A percentile compares a stretch with the other conserved stretches of the same genome.
Conservation (phyloP, 2,797 vertebrate species). For the Novumbra hubbsi region DNA sequence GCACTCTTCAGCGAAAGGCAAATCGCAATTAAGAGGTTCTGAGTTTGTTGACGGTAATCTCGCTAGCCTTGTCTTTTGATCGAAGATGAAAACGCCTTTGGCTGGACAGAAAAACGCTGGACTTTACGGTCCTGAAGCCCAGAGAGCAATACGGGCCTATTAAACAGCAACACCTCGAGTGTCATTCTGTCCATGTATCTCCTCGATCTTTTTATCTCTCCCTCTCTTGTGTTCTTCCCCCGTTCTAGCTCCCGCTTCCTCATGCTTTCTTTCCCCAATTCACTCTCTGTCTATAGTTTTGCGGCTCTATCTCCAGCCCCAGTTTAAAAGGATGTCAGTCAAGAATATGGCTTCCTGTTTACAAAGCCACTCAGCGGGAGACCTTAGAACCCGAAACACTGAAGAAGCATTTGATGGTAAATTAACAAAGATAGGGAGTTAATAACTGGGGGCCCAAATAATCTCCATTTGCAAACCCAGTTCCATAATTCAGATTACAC, state of each 20-base stretch:
- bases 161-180: neutral
- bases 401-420: conserved; percentile 36
- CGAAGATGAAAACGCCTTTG: conserved; percentile 27
- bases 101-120: neutral
- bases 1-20: conserved; percentile 23
- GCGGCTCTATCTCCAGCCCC: neutral
- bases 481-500: conserved; percentile 22
- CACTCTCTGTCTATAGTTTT: neutral
- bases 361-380: conserved; percentile 17
- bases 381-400: conserved; percentile 18
- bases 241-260: neutral
- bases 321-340: neutral
- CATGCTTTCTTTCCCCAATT: neutral
- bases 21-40: conserved; percentile 16
- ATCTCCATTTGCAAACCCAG: conserved; percentile 33
- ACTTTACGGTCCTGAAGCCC: neutral
- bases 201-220: neutral
- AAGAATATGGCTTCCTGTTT: neutral
- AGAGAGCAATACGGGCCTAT: conserved; percentile 5
- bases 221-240: too few species aligned
- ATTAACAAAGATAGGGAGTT: conserved; percentile 31
- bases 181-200: neutral
- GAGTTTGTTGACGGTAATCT: conserved; percentile 14
- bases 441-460: conserved; percentile 8
- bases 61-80: neutral